These are phyloP conservation scores for Nasonia longicornis DNA, from an alignment of 1,140 invertebrate species.

Conservation along the genomic window DNA sequence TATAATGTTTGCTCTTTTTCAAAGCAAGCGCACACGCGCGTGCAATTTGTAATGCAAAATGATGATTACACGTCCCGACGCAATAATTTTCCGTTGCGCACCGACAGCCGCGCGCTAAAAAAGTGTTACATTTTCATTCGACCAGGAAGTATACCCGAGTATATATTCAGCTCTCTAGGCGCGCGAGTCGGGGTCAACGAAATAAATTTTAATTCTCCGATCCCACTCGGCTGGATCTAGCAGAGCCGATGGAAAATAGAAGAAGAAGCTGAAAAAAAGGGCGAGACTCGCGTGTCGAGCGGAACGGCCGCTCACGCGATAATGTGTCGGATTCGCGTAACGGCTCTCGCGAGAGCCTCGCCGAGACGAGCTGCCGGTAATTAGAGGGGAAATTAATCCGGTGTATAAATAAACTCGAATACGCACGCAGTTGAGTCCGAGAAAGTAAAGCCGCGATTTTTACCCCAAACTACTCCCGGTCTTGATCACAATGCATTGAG, in stretches of 20 bases:
- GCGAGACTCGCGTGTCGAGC: constrained; percentile 36
- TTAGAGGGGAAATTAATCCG: constrained; percentile 62
- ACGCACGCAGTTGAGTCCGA: background rate
- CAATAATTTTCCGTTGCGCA: no score
- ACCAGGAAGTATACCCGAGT: constrained; percentile 22
- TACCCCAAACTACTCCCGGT: constrained; percentile 24
- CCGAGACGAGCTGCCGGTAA: constrained; percentile 54
- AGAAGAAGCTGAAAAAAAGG: constrained; percentile 44
- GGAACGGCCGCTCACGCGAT: constrained; percentile 44
- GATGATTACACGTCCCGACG: no score
- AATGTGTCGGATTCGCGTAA: constrained; percentile 33
- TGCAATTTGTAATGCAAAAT: no score
- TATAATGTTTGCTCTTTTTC: background rate
- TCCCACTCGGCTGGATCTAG: background rate
- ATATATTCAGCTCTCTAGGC: background rate
- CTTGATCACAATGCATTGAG: background rate
- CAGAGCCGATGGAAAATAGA: background rate
- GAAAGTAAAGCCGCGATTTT: constrained; percentile 22
- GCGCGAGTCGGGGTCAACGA: constrained; percentile 16
- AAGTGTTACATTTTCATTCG: no score
- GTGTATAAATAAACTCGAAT: background rate
- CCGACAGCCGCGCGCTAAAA: background rate
- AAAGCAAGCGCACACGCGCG: no score
- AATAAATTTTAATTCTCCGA: constrained; percentile 38
- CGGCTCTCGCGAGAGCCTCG: constrained; percentile 9